Evolutionary conservation across 2,888 invertebrate genomes (phyloP).

Genomic region (Limnephilus auricula): DNA sequence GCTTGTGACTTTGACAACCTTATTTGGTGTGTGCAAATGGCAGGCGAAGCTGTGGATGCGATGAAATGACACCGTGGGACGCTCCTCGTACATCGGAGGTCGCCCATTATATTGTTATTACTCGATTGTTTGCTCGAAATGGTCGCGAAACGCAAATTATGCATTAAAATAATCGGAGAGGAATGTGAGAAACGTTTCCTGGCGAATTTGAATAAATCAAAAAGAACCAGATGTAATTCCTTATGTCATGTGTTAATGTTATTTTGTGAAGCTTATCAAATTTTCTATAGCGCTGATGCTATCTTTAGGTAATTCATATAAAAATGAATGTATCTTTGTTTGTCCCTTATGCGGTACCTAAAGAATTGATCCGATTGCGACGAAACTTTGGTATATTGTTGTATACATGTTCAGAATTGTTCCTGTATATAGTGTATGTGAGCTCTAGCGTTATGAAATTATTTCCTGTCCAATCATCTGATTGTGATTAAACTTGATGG

Average conservation of each 20-base stretch:
- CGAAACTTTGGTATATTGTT: too few species aligned
- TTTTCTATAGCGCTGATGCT: not conserved
- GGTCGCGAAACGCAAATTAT: not conserved
- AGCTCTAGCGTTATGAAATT: too few species aligned
- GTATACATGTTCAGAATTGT: too few species aligned
- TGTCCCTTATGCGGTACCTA: too few species aligned
- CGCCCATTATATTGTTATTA: not conserved
- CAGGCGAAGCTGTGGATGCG: not conserved
- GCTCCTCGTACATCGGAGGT: not conserved
- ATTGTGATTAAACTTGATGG: too few species aligned
- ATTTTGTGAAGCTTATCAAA: not conserved
- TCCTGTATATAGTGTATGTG: too few species aligned
- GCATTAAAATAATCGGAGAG: not conserved
- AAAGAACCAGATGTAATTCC: not conserved
- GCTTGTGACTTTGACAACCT: conserved; percentile 23
- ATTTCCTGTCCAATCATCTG: too few species aligned
- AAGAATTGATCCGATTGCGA: too few species aligned
- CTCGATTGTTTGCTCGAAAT: conserved; percentile 34
- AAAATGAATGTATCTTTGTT: too few species aligned
- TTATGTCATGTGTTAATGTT: not conserved
- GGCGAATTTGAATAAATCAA: not conserved
- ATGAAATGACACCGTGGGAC: conserved; percentile 6
- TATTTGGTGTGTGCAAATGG: conserved; percentile 23
- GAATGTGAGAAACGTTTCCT: not conserved
- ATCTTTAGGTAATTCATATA: too few species aligned